Evolutionary conservation across 2,113 vertebrate genomes (phyloP), one percentile per base, ranked within the genome.

Genomic region (Caloenas nicobarica): DNA sequence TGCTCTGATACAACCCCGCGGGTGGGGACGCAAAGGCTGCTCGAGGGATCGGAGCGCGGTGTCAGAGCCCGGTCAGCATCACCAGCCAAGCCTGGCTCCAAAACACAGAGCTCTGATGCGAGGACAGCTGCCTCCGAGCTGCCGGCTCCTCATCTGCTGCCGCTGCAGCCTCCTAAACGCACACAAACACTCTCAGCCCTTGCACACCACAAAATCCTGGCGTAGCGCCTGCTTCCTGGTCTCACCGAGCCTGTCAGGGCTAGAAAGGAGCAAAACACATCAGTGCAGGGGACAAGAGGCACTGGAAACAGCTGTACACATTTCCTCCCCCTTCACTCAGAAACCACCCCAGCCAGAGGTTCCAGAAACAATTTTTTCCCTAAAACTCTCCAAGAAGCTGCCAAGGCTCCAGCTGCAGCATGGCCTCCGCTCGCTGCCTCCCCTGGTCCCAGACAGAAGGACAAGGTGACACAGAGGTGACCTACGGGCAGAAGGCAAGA

Each of bases 391-490:
- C 6, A 79, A 89, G 93, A 70, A 77, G 89, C 84, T 62, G 85
- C 79, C 93, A 28, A 80, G 62, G 61, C 66, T 36, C 61, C 2
- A 4, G 88, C 86, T 68, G 87, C 77, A 85, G 70, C 3, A 0
- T 0, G 0, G 53, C 88, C 80, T 77, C 79, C 86, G 58, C 80
- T 72, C 83, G 46, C 69, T 14, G 60, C 77, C 73, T 82, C 48
- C 80, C 48, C 53, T 13, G 64, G 50, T 33, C 68, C 72, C 92
- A 78, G 86, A 42, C 79, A 54, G 42, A n/a, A 79, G 89, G 93
- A 77, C 93, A 80, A 91, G 85, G 91, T 91, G 95, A 91, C 94
- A 83, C 60, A 7, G 78, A 62, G 71, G 88, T 90, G 96, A 96
- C 79, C 60, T 29, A 62, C 0, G 2, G 44, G 96, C 88, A 92